These are phyloP conservation scores for Channa maculata DNA, from an alignment of 2,113 vertebrate species.

Conservation along the genomic window DNA sequence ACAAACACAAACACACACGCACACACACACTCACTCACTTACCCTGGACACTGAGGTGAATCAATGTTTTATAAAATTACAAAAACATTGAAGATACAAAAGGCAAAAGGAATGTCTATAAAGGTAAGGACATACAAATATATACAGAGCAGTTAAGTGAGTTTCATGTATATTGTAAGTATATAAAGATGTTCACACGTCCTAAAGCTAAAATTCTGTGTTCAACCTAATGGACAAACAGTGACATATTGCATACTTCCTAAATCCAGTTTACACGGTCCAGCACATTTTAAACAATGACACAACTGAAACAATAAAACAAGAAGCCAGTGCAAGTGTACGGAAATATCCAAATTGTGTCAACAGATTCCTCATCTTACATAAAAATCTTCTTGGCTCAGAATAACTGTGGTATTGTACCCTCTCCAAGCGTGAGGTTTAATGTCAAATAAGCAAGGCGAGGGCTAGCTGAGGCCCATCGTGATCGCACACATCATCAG, in stretches of 20 bases:
- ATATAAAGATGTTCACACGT: slow-evolving; percentile 37
- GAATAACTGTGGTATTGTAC: slow-evolving; percentile 31
- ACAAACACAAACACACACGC: neutral
- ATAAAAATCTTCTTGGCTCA: slow-evolving; percentile 61
- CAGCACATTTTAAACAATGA: slow-evolving; percentile 57
- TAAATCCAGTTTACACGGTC: slow-evolving; percentile 74
- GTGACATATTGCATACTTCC: slow-evolving; percentile 35
- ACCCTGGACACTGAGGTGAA: slow-evolving; percentile 16
- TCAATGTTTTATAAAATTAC: slow-evolving; percentile 63
- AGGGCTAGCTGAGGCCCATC: slow-evolving; percentile 42
- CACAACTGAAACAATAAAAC: slow-evolving; percentile 29
- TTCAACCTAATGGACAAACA: slow-evolving; percentile 30
- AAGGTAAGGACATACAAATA: slow-evolving; percentile 56
- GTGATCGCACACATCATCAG: slow-evolving; percentile 24
- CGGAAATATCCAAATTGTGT: slow-evolving; percentile 53
- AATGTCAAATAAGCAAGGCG: slow-evolving; percentile 23
- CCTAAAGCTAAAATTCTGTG: slow-evolving; percentile 23
- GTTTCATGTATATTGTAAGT: slow-evolving; percentile 23
- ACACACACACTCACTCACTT: neutral
- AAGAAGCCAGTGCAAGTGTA: slow-evolving; percentile 73
- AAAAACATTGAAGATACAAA: slow-evolving; percentile 58
- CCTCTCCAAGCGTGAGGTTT: slow-evolving; percentile 44
- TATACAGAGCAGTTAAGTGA: slow-evolving; percentile 67
- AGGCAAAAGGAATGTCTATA: slow-evolving; percentile 33
- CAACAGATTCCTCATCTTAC: slow-evolving; percentile 53